Conservation (phyloP, 2,113 vertebrate species). For the Dromaius novaehollandiae region DNA sequence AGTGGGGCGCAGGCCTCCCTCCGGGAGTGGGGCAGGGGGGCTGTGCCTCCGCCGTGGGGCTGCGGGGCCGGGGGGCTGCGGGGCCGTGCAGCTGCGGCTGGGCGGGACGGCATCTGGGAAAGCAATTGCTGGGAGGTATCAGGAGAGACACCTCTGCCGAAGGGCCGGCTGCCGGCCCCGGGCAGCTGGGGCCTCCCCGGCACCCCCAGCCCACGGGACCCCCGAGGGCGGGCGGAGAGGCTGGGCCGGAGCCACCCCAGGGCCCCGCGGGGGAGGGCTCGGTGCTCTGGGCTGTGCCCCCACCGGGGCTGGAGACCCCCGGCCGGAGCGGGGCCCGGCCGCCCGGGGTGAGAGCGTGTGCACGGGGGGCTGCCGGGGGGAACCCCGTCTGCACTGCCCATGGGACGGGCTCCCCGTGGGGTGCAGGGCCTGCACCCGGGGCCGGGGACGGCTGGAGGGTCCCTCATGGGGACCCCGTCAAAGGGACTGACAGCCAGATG, state of each 20-base stretch:
- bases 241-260: not conserved
- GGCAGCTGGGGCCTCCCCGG: not conserved
- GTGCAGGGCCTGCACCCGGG: not conserved
- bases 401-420: not conserved
- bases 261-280: not conserved
- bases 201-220: not conserved
- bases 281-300: not conserved
- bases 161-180: accelerated
- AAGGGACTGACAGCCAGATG: not conserved
- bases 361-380: not conserved
- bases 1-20: not conserved
- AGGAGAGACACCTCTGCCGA: not conserved
- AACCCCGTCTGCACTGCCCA: no score
- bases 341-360: not conserved
- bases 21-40: not conserved
- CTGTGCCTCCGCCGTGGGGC: accelerated
- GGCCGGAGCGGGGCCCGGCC: not conserved
- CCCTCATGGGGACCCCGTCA: not conserved
- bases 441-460: not conserved
- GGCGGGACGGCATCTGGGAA: not conserved
- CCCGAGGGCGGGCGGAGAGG: not conserved
- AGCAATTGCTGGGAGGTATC: accelerated
- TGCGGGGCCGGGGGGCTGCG: not conserved
- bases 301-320: accelerated
- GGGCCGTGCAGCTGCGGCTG: no score